Evolutionary conservation across 2,113 vertebrate species (phyloP), one percentile per base, ranked within the genome.

Genomic region (Psilopogon haemacephalus): DNA sequence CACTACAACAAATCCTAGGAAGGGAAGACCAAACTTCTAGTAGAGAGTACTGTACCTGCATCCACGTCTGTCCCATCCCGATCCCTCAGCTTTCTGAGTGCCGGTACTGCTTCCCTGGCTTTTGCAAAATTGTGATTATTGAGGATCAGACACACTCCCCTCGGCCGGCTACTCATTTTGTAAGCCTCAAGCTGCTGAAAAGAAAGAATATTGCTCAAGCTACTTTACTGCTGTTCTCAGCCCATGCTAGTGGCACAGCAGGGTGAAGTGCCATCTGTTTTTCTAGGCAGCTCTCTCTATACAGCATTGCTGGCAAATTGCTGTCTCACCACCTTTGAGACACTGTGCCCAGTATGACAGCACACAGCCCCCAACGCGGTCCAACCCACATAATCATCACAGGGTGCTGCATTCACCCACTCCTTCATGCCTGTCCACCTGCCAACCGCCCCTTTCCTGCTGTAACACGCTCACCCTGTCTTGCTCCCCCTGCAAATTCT

Each of bases 71-170:
- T 98, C 64, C 98, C 99, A 3, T 26, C 65, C 56, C 98, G 97
- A 44, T 93, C 15, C 2, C 20, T 89, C 4, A 89, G 42, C 1
- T 4, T 14, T 28, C 12, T 33, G 32, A 80, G 81, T 79, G 78
- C 88, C 2, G 50, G 87, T 14, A 67, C 38, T 8, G 52, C 15
- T 68, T 79, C 27, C 71, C 97, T 94, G 52, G 97, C 77, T 59
- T 16, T 8, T 9, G 11, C 30, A 89, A 99, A 99, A 26, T 88
- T 77, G 21, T 97, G 44, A 40, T 99, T 99, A 90, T 98, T 99
- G 55, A 99, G 95, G 92, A 99, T 99, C 84, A 99, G 63, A 67
- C 98, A 99, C 70, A 98, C 94, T 55, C 99, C 98, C 1, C 97
- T 93, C 15, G 98, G 98, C 6, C 35, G 88, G 89, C 93, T 98